Evolutionary conservation across 2,113 vertebrate genomes (phyloP).

Genomic region (Cairina moschata): DNA sequence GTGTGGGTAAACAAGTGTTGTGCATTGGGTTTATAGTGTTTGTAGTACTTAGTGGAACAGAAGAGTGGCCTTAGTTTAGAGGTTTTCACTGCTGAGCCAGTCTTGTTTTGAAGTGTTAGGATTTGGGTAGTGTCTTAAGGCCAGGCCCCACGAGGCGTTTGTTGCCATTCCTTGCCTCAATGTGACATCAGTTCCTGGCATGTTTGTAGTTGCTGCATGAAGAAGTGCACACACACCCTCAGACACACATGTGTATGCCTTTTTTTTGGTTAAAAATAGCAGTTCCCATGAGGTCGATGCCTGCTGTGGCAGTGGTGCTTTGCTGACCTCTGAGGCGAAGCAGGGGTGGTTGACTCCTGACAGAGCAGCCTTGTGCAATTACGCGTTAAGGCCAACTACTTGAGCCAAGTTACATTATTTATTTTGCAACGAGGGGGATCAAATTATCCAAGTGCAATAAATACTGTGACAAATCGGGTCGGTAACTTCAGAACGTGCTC

Average conservation of each 20-base stretch:
- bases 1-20: neutral
- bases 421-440: neutral
- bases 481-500: neutral
- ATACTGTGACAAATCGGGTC: neutral
- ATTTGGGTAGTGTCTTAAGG: neutral
- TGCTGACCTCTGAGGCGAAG: neutral
- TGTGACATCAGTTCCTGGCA: neutral
- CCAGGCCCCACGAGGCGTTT: fast-evolving
- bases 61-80: neutral
- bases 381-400: fast-evolving
- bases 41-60: neutral
- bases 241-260: neutral
- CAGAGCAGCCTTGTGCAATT: neutral
- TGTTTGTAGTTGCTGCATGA: neutral
- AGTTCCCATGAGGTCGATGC: neutral
- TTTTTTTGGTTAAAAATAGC: neutral
- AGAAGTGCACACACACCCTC: neutral
- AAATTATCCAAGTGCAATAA: neutral
- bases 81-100: neutral
- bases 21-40: neutral
- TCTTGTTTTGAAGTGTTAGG: neutral
- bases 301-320: neutral
- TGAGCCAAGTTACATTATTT: neutral
- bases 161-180: neutral
- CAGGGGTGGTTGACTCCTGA: neutral